phyloP scores from a whole-genome alignment of 1,140 invertebrate species.

The Neodiprion virginianus region DNA sequence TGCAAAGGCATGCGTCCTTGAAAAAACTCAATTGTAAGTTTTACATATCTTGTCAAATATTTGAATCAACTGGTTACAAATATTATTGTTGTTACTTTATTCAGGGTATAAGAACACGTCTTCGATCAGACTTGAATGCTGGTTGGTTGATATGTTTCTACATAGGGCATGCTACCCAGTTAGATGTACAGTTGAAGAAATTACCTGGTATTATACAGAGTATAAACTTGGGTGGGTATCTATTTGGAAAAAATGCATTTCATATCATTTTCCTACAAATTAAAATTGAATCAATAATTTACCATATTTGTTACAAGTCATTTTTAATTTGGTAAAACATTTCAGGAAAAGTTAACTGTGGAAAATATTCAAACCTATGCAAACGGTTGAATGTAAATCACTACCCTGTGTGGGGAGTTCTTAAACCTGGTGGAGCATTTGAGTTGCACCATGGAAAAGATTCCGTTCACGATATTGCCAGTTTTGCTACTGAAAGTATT shows the following conservation, averaged over 20 bases:
- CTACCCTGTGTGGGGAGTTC: slow-evolving; percentile 75
- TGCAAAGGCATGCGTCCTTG: too few species aligned
- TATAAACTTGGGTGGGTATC: slow-evolving; percentile 64
- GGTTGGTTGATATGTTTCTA: slow-evolving; percentile 75
- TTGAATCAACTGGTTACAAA: not conserved
- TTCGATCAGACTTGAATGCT: slow-evolving; percentile 47
- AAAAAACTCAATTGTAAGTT: too few species aligned
- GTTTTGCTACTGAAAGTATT: slow-evolving; percentile 73
- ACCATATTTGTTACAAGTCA: slow-evolving; percentile 19
- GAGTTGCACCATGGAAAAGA: slow-evolving; percentile 75
- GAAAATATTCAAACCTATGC: slow-evolving; percentile 63
- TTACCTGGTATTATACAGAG: slow-evolving; percentile 67
- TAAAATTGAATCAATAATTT: not conserved
- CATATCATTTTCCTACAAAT: not conserved
- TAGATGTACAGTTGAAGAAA: slow-evolving; percentile 67
- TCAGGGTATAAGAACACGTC: slow-evolving; percentile 56
- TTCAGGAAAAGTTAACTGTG: slow-evolving; percentile 70
- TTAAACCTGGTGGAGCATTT: slow-evolving; percentile 74
- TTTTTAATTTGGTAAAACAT: slow-evolving; percentile 26
- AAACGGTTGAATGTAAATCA: slow-evolving; percentile 63
- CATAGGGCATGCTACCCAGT: slow-evolving; percentile 60
- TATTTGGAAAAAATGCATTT: slow-evolving; percentile 2
- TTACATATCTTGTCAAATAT: too few species aligned
- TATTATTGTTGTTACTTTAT: slow-evolving; percentile 28
- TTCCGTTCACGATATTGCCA: slow-evolving; percentile 70